Conservation (phyloP, 2,888 invertebrate species). For the Rutpela maculata region DNA sequence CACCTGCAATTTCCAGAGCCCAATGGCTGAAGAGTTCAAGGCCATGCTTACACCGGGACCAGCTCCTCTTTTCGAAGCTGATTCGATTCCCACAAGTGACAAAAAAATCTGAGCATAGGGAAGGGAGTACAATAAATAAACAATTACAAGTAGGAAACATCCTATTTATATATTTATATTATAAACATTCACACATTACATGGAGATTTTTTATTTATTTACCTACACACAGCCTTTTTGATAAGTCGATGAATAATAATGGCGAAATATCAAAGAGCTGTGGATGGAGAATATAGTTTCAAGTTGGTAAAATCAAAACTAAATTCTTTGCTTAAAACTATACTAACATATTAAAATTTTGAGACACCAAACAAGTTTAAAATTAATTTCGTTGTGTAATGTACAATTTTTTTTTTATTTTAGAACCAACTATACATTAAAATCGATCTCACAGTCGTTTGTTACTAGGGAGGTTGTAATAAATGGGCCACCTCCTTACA, state of each 20-base stretch:
- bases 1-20: too few species aligned
- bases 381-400: constrained; percentile 70
- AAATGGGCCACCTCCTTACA: not conserved
- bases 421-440: constrained; percentile 56
- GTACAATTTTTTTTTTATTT: constrained; percentile 63
- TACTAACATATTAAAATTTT: constrained; percentile 56
- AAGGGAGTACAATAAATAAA: constrained; percentile 34
- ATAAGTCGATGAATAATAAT: constrained; percentile 67
- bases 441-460: constrained; percentile 48
- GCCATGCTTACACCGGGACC: too few species aligned
- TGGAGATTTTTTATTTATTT: constrained; percentile 65
- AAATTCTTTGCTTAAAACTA: constrained; percentile 59
- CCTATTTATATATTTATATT: constrained; percentile 71
- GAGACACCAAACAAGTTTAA: constrained; percentile 51
- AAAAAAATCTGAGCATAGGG: not conserved
- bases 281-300: constrained; percentile 65
- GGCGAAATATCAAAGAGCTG: constrained; percentile 70
- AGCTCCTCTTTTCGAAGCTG: too few species aligned
- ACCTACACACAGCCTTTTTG: constrained; percentile 71
- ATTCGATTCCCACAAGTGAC: not conserved
- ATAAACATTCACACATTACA: constrained; percentile 74
- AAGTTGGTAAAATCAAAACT: constrained; percentile 64
- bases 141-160: constrained; percentile 64
- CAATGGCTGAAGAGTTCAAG: too few species aligned
- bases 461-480: constrained; percentile 31